Evolutionary conservation across 2,113 vertebrate species (phyloP), one percentile per base, ranked within the genome.

Genomic region (Chionis minor): DNA sequence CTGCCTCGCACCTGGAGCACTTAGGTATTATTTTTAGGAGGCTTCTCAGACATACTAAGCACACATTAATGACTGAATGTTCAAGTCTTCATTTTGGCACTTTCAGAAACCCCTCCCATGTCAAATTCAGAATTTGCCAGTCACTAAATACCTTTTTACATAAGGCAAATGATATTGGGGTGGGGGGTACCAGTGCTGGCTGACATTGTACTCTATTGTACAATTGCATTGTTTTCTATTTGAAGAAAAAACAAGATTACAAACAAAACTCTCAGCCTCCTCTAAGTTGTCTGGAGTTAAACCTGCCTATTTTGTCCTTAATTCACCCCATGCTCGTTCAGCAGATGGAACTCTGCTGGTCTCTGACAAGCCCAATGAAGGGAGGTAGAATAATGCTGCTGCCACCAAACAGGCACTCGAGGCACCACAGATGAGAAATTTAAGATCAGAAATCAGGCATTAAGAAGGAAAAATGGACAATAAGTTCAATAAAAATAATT

Each of bases 301-400:
- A 88, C 42, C 49, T 96, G 55, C 86, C 81, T 47, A 8, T 35
- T 88, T 20, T 94, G 90, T 95, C 95, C 96, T 94, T 9, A 65
- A 8, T 0, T 95, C 56, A 92, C 86, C 86, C 61, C 0, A 2
- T 17, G 65, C 74, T 87, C 58, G 70, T 61, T 80, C 74, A 78
- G 91, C 77, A 91, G 81, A 73, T 35, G 58, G 59, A 56, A 47
- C 67, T 49, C 89, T 69, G 71, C 66, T 38, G 54, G 18, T 55
- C 38, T 42, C 54, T 20, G 80, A 28, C 49, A 45, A 95, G 56
- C 18, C 40, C 88, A 17, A 7, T 2, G 56, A 45, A 70, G 11
- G 52, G 66, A 87, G 14, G 17, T 3, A 45, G 19, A 66, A 26
- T 71, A 74, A 74, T 4, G 55, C 56, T 65, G 81, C 85, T 75